Percentiles rank a stretch among this genome's conserved stretches.
These are phyloP conservation scores for Zeugodacus cucurbitae DNA, from an alignment of 1,140 invertebrate genomes.

Conservation along the genomic window DNA sequence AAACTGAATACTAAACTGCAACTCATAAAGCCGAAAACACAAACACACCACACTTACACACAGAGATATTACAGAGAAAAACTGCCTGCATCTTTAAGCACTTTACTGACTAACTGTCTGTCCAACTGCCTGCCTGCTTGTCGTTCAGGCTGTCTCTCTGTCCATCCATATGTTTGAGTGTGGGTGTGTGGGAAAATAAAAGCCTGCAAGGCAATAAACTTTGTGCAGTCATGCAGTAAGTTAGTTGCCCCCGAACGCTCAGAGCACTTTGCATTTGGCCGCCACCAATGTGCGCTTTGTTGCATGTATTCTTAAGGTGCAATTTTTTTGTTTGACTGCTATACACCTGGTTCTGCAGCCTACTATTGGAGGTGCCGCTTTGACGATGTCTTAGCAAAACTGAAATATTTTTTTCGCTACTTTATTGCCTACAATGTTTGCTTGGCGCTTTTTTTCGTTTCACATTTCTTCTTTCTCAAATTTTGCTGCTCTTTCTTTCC, in stretches of 20 bases:
- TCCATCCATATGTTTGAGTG: background rate
- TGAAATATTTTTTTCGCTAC: background rate
- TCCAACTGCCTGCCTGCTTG: background rate
- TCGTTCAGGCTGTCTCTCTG: background rate
- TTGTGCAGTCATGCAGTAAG: constrained; percentile 9
- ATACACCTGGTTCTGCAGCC: background rate
- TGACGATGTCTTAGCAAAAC: background rate
- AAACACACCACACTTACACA: no score
- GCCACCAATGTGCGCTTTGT: background rate
- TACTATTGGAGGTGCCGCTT: background rate
- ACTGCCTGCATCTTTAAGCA: background rate
- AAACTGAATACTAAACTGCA: no score
- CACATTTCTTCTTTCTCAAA: no score
- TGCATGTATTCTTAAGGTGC: background rate
- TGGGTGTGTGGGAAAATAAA: background rate
- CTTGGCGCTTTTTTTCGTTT: background rate
- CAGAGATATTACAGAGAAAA: background rate
- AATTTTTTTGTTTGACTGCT: background rate
- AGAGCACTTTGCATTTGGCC: constrained; percentile 28
- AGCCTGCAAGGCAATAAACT: constrained; percentile 25
- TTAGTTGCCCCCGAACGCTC: background rate
- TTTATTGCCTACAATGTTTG: background rate
- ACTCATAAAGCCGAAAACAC: no score
- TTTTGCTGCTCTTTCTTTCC: background rate
- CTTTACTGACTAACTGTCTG: background rate